These are phyloP conservation scores for Epinephelus malabaricus DNA, from an alignment of 2,797 vertebrate species.

Conservation along the genomic window DNA sequence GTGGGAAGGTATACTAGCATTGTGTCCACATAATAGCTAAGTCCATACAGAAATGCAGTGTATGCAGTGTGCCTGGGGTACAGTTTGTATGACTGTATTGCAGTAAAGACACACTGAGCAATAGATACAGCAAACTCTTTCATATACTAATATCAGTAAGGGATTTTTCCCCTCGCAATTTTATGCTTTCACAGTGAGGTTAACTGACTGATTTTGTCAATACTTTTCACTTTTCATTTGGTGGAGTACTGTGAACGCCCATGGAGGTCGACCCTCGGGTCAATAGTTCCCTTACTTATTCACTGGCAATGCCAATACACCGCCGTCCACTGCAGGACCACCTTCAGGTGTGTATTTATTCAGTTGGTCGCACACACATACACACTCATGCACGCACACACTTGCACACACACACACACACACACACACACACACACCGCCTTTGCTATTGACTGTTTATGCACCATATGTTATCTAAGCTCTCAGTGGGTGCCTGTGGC, in stretches of 20 bases:
- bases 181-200: conserved; percentile 32
- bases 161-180: not conserved
- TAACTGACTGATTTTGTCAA: conserved; percentile 53
- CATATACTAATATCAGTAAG: not conserved
- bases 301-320: conserved; percentile 51
- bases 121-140: not conserved
- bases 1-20: not conserved
- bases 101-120: not conserved
- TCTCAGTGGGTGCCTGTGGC: conserved; percentile 68
- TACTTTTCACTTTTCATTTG: conserved; percentile 60
- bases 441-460: conserved; percentile 69
- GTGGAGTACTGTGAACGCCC: conserved; percentile 39
- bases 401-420: conserved; percentile 5
- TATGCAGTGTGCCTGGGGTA: not conserved
- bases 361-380: conserved; percentile 5
- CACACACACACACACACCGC: conserved; percentile 6
- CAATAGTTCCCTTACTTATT: conserved; percentile 66
- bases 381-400: not conserved
- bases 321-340: conserved; percentile 40
- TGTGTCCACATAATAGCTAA: not conserved
- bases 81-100: not conserved
- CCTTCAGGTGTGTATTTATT: conserved; percentile 56
- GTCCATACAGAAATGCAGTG: not conserved
- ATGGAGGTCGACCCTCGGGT: conserved; percentile 52
- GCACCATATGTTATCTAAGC: conserved; percentile 73